Percentiles rank a stretch among this genome's conserved stretches.
Conservation (phyloP, 2,113 vertebrate genomes). For the Cyprinodon tularosa region DNA sequence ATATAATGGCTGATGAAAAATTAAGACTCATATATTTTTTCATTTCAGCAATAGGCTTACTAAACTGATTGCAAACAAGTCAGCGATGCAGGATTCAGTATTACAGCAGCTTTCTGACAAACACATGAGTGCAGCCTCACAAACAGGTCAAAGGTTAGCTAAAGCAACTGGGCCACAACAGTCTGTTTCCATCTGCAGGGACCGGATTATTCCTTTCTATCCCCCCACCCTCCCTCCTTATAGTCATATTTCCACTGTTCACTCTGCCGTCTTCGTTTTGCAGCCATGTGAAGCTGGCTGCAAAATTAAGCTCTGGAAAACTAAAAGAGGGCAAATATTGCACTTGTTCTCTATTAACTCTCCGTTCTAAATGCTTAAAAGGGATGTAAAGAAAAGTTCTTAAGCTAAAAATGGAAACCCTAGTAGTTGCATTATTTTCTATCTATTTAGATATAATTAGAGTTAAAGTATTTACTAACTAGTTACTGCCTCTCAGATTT, state of each 20-base stretch:
- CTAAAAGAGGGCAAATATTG: conserved; percentile 15
- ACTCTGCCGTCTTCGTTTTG: conserved; percentile 2
- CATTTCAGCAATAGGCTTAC: background rate
- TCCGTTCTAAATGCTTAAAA: background rate
- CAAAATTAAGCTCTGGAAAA: conserved; percentile 9
- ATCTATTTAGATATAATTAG: too few species aligned
- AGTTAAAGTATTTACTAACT: too few species aligned
- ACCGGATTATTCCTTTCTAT: conserved; percentile 43
- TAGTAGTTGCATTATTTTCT: background rate
- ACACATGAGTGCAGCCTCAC: conserved; percentile 26
- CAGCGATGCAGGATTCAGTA: background rate
- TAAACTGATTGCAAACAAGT: conserved; percentile 15
- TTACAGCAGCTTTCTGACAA: conserved; percentile 12
- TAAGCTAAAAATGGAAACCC: background rate
- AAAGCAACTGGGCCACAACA: conserved; percentile 64
- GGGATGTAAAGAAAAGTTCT: background rate
- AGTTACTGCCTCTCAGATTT: too few species aligned
- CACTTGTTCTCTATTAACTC: conserved; percentile 11
- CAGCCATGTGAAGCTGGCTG: background rate
- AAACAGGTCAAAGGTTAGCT: conserved; percentile 56
- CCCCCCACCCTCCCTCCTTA: background rate
- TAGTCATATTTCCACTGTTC: conserved; percentile 14
- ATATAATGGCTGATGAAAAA: background rate
- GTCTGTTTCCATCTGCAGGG: conserved; percentile 54
- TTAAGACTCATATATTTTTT: background rate